phyloP scores from a whole-genome alignment of 2,797 vertebrate species.

The Phylloscopus collybita region DNA sequence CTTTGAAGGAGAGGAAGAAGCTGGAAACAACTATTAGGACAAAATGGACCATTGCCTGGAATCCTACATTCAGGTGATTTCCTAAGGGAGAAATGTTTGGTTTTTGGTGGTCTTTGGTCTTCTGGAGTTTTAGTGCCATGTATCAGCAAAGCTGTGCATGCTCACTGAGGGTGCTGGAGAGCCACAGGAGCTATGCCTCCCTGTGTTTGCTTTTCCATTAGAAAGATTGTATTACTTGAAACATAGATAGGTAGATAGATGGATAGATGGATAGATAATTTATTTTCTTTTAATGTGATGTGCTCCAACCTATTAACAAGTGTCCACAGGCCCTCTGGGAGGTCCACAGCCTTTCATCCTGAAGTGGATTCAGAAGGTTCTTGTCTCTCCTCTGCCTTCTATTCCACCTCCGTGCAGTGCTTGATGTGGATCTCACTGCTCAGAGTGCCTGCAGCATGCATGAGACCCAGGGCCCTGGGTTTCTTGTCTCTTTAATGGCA shows the following conservation, averaged over 20 bases:
- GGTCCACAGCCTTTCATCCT: not conserved
- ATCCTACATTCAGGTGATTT: not conserved
- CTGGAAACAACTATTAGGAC: not conserved
- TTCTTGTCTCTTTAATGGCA: conserved; percentile 35
- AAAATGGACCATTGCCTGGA: not conserved
- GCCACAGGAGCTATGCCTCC: not conserved
- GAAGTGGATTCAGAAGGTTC: not conserved
- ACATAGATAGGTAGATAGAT: not conserved
- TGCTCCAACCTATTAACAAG: not conserved
- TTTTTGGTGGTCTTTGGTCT: not conserved
- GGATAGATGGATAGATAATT: not conserved
- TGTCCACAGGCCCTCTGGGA: not conserved
- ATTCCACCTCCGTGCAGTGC: not conserved
- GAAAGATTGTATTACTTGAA: not conserved
- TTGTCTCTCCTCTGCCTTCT: not conserved
- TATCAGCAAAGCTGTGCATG: not conserved
- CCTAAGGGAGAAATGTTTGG: not conserved
- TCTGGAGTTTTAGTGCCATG: not conserved
- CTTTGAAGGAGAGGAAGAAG: conserved; percentile 9
- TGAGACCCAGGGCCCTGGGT: not conserved
- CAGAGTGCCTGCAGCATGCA: not conserved
- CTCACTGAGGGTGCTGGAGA: not conserved
- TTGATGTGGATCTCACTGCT: not conserved
- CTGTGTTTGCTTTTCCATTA: not conserved
- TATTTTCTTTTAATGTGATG: not conserved